These are phyloP conservation scores for Rhagonycha fulva DNA, from an alignment of 2,888 invertebrate species.

Conservation along the genomic window DNA sequence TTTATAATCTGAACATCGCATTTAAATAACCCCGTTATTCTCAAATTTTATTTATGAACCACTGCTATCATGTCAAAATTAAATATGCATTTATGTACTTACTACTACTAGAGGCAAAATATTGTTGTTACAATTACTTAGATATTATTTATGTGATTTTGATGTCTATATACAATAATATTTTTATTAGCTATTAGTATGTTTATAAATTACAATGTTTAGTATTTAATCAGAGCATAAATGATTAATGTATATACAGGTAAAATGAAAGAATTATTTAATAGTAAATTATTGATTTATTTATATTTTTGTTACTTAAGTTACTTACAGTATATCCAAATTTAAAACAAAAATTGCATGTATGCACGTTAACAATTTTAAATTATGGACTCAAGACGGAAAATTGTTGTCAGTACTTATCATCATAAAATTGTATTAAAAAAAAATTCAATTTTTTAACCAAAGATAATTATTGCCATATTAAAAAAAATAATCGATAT, in stretches of 20 bases:
- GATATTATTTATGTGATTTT: constrained; percentile 53
- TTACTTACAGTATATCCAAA: not conserved
- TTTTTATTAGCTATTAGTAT: constrained; percentile 39
- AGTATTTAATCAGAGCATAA: constrained; percentile 26
- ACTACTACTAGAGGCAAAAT: constrained; percentile 41
- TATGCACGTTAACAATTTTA: not conserved
- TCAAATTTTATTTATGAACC: constrained; percentile 26
- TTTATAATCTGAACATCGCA: not conserved
- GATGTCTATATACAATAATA: constrained; percentile 43
- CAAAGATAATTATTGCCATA: not conserved
- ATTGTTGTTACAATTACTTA: constrained; percentile 48
- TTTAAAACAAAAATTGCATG: not conserved
- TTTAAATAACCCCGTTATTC: constrained; percentile 15
- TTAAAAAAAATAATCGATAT: not conserved
- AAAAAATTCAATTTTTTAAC: not conserved
- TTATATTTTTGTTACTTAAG: constrained; percentile 5
- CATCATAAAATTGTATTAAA: not conserved
- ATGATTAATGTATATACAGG: constrained; percentile 28
- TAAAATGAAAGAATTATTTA: constrained; percentile 13
- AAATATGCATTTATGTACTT: constrained; percentile 47
- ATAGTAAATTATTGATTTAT: constrained; percentile 8
- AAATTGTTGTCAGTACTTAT: not conserved
- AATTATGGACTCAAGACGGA: not conserved
- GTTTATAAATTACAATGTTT: constrained; percentile 31
- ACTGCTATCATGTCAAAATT: constrained; percentile 25